Evolutionary conservation across 2,888 invertebrate species (phyloP).

Genomic region (Morinoia aosen): DNA sequence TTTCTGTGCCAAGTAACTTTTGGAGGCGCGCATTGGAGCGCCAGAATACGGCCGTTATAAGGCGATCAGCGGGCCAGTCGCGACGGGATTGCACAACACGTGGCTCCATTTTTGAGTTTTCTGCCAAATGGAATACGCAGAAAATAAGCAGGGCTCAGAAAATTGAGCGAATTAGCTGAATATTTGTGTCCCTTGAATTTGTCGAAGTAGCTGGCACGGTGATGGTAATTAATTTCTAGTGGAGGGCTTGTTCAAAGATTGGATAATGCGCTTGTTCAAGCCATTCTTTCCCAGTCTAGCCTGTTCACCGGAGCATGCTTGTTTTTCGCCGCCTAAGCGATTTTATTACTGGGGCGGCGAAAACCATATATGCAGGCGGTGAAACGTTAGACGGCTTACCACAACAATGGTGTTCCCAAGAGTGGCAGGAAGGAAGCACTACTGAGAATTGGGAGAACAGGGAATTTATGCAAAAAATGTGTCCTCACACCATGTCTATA

Average conservation of each 20-base stretch:
- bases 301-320: too few species aligned
- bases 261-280: too few species aligned
- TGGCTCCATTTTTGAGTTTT: background rate
- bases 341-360: too few species aligned
- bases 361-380: too few species aligned
- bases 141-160: background rate
- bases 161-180: background rate
- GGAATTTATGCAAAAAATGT: too few species aligned
- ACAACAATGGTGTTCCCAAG: too few species aligned
- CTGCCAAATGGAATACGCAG: background rate
- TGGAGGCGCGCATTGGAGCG: background rate
- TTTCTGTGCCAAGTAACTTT: slow-evolving; percentile 17
- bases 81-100: background rate
- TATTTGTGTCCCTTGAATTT: background rate
- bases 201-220: background rate
- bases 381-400: too few species aligned
- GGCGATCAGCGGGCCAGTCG: background rate
- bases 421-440: too few species aligned
- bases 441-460: too few species aligned
- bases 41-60: background rate
- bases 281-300: too few species aligned
- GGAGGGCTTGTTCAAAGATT: background rate
- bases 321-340: too few species aligned
- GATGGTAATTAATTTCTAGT: background rate
- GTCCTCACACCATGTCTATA: too few species aligned